Percentiles rank a stretch among this genome's conserved stretches.
Conservation (phyloP, 2,888 invertebrate species). For the Heliconius aoede region DNA sequence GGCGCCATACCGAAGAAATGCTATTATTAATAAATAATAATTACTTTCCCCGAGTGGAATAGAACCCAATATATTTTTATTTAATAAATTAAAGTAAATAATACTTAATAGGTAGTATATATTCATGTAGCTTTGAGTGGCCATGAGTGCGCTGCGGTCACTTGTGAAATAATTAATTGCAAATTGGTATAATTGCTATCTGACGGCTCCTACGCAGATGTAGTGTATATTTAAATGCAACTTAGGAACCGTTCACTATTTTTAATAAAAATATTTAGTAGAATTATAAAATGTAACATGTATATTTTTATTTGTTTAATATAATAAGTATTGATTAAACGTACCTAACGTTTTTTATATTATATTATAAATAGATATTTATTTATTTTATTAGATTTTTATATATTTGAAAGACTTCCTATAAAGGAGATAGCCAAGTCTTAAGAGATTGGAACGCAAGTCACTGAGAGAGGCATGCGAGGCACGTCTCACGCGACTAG, state of each 20-base stretch:
- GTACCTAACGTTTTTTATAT: no score
- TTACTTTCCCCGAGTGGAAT: no score
- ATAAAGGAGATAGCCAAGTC: background rate
- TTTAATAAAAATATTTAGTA: background rate
- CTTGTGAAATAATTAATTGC: conserved; percentile 32
- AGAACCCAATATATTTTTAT: background rate
- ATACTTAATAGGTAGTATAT: background rate
- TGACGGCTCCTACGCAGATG: background rate
- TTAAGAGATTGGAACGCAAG: conserved; percentile 20
- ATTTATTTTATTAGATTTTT: background rate
- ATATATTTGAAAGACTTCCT: background rate
- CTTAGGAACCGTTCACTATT: background rate
- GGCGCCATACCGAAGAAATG: no score
- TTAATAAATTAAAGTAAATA: background rate
- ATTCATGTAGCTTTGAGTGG: conserved; percentile 12
- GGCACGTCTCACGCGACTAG: conserved; percentile 46
- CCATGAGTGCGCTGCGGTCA: conserved; percentile 26
- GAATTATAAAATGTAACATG: background rate
- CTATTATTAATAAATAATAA: no score
- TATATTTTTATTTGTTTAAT: background rate
- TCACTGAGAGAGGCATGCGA: conserved; percentile 41
- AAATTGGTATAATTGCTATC: conserved; percentile 13
- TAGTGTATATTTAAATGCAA: background rate
- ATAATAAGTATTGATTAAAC: background rate
- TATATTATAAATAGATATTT: background rate